Evolutionary conservation across 35 echinoderm and acorn worm genomes (phyloP), one percentile per base, ranked within the genome.

Genomic region (Diadema setosum): DNA sequence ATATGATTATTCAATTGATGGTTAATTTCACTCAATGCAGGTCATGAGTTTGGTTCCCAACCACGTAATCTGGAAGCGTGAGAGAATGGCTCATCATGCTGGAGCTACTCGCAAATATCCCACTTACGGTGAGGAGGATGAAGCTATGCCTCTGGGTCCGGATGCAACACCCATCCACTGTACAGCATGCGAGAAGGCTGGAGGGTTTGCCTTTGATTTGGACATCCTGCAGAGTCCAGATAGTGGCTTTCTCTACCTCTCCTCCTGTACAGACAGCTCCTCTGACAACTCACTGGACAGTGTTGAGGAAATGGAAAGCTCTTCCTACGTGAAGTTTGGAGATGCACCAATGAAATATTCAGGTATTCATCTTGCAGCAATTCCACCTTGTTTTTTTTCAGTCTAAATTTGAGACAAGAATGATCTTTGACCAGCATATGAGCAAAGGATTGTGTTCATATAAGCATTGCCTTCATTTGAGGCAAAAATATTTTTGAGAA

Each of bases 211-310:
- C 58, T 94, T 78, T 78, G 73, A 44, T n/a, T 9, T 78, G 3
- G 73, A 84, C 64, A 78, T 65, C 41, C 81, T 39, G 5, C 64
- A 81, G 9, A 94, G 87, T 64, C 91, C 91, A 56, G 83, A 88
- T 41, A 86, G 95, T 26, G 88, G 73, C 26, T 95, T 65, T 65
- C 56, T 98, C n/a, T 92, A 91, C 52, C 85, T 98, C 3, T 93
- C 91, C 33, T 98, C 95, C 34, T 98, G 95, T 45, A 94, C 91
- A 39, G 91, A 98, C 76, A 87, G 87, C 44, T 98, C 95, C 24
- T 87, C 91, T 67, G 95, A 97, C 78, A 94, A 88, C 42, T 55
- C 87, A 81, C 26, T 17, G 9, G 80, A 70, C 36, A 81, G 81
- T 23, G 20, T 41, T 5, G 87, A 90, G n/a, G 73, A 78, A 42